phyloP scores from a whole-genome alignment of 1,140 invertebrate genomes.

The Hermatobates lingyangjiaoensis region DNA sequence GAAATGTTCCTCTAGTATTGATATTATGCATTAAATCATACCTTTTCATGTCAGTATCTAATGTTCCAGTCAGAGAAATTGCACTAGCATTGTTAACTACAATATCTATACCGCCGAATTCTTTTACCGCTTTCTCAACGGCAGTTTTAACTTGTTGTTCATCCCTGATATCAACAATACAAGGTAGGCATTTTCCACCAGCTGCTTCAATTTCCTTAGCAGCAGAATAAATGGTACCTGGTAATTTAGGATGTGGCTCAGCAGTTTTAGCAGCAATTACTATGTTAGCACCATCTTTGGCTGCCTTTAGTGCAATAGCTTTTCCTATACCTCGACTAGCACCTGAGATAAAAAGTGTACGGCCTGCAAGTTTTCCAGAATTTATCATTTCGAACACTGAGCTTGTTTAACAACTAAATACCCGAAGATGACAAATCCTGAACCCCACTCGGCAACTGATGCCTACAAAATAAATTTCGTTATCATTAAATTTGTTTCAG shows the following conservation, averaged over 20 bases:
- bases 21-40: conserved; percentile 88
- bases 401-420: too few relatives aligned
- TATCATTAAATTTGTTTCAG: too few relatives aligned
- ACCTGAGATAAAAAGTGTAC: conserved; percentile 88
- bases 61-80: conserved; percentile 74
- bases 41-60: conserved; percentile 81
- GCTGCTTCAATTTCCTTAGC: conserved; percentile 87
- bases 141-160: conserved; percentile 64
- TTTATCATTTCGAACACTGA: too few relatives aligned
- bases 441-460: too few relatives aligned
- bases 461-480: too few relatives aligned
- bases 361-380: conserved; percentile 78
- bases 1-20: conserved; percentile 79
- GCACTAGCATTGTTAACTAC: conserved; percentile 93
- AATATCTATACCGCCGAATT: conserved; percentile 94
- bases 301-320: conserved; percentile 83
- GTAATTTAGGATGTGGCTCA: conserved; percentile 84
- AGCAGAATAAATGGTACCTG: conserved; percentile 94
- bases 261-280: conserved; percentile 93
- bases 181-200: conserved; percentile 80
- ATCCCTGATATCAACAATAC: conserved; percentile 83
- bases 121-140: conserved; percentile 67
- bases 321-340: conserved; percentile 95
- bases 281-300: conserved; percentile 87
- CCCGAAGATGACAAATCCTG: too few relatives aligned